Evolutionary conservation across 2,797 vertebrate species (phyloP).

Genomic region (Microchirus variegatus): DNA sequence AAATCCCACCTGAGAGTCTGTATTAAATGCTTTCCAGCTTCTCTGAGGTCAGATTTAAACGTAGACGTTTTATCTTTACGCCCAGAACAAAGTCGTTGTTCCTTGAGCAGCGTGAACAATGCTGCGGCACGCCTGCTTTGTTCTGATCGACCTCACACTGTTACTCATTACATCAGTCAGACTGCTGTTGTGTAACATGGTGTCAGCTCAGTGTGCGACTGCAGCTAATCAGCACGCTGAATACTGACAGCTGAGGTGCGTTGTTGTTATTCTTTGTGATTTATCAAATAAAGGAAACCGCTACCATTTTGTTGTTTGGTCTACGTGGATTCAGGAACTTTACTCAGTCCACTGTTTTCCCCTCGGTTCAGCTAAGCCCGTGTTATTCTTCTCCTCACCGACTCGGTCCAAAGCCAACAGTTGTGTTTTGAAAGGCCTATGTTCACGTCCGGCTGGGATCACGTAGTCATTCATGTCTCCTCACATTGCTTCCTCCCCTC

Average conservation of each 20-base stretch:
- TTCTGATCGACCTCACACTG: slow-evolving; percentile 22
- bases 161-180: slow-evolving; percentile 4
- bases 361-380: slow-evolving; percentile 36
- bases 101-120: slow-evolving; percentile 11
- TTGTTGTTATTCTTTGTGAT: slow-evolving; percentile 35
- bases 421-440: slow-evolving; percentile 67
- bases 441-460: slow-evolving; percentile 61
- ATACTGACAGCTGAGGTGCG: slow-evolving; percentile 15
- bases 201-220: slow-evolving; percentile 34
- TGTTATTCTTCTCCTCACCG: slow-evolving; percentile 61
- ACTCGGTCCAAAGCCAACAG: slow-evolving; percentile 64
- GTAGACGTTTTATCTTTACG: not conserved
- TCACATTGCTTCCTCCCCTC: not conserved
- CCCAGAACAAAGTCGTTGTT: slow-evolving; percentile 1
- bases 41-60: not conserved
- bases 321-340: slow-evolving; percentile 45
- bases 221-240: slow-evolving; percentile 28
- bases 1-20: no score
- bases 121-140: not conserved
- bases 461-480: slow-evolving; percentile 50
- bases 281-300: slow-evolving; percentile 45
- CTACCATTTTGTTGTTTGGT: slow-evolving; percentile 48
- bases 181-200: slow-evolving; percentile 29
- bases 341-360: slow-evolving; percentile 11
- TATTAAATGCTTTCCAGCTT: not conserved